Evolutionary conservation across 2,888 invertebrate genomes (phyloP).

Genomic region (Charanyca ferruginea): DNA sequence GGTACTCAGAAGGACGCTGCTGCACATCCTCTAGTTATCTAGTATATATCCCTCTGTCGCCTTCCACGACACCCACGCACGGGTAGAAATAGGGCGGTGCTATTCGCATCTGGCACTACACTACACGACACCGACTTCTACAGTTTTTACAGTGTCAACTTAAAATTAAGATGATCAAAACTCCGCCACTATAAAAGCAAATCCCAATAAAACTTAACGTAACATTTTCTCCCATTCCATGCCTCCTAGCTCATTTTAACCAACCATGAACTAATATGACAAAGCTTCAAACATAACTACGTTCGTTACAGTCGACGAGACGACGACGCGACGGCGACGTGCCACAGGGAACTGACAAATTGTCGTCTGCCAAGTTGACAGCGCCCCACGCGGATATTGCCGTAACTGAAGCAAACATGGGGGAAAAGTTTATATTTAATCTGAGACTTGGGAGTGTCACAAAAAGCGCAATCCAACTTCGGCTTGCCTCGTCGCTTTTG

Average conservation of each 20-base stretch:
- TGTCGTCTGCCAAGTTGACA: slow-evolving; percentile 73
- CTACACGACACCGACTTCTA: too few species aligned
- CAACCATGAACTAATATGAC: slow-evolving; percentile 63
- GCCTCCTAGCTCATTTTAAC: slow-evolving; percentile 35
- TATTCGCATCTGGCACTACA: too few species aligned
- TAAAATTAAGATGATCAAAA: slow-evolving; percentile 7
- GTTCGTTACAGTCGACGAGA: slow-evolving; percentile 48
- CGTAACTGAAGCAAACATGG: slow-evolving; percentile 69
- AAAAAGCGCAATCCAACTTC: slow-evolving; percentile 75
- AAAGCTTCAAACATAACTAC: slow-evolving; percentile 55
- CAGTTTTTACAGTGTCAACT: neutral
- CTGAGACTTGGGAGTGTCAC: slow-evolving; percentile 69
- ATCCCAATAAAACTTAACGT: slow-evolving; percentile 11
- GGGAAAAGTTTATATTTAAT: slow-evolving; percentile 82
- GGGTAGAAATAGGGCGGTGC: too few species aligned
- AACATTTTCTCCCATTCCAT: slow-evolving; percentile 32
- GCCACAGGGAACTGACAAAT: slow-evolving; percentile 71
- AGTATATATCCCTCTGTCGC: too few species aligned
- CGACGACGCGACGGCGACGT: slow-evolving; percentile 55
- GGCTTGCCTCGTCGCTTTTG: slow-evolving; percentile 67
- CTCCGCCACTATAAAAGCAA: neutral
- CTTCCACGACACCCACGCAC: too few species aligned
- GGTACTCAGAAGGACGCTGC: too few species aligned
- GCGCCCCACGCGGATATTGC: slow-evolving; percentile 74
- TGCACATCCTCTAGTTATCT: too few species aligned